Evolutionary conservation across 2,797 vertebrate species (phyloP).

Genomic region (Hydrophis major): DNA sequence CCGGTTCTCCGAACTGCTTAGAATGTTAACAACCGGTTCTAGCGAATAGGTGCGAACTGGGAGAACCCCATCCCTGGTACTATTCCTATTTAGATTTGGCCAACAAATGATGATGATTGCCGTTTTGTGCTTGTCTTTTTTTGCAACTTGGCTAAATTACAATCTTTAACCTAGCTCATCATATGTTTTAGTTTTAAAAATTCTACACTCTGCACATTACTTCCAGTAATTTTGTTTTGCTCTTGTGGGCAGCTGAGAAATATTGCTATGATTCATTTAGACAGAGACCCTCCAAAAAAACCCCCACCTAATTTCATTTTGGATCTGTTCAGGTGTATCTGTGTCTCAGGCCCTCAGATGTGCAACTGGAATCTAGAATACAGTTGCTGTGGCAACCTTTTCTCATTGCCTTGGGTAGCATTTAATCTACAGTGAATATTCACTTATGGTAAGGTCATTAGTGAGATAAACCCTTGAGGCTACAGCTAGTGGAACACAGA

Average conservation of each 20-base stretch:
- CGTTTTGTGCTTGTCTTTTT: neutral
- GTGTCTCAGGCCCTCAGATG: neutral
- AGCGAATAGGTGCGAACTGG: no score
- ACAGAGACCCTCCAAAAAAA: neutral
- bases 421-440: constrained; percentile 12
- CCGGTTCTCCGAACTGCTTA: no score
- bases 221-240: neutral
- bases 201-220: neutral
- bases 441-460: constrained; percentile 7
- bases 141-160: neutral
- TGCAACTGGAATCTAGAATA: neutral
- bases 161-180: neutral
- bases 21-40: no score
- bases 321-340: neutral
- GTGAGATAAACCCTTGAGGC: neutral
- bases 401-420: neutral
- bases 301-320: constrained; percentile 3
- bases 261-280: neutral
- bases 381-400: constrained; percentile 20
- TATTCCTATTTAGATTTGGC: neutral
- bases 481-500: neutral
- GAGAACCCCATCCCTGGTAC: no score
- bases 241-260: neutral
- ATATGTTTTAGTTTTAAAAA: neutral
- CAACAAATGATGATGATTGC: neutral